Conservation (phyloP, 2,113 vertebrate species). For the Pycnonotus jocosus region DNA sequence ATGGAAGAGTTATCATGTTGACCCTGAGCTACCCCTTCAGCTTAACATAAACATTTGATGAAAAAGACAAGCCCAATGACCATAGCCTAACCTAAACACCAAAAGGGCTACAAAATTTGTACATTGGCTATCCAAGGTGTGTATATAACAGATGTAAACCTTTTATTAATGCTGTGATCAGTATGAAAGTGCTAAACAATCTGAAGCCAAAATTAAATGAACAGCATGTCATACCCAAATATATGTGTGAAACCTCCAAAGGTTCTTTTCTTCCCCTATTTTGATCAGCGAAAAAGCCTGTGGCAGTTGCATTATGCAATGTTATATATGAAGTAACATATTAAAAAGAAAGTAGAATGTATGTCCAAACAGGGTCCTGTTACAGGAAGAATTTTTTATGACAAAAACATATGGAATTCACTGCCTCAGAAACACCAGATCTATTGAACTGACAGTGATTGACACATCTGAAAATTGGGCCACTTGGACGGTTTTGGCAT, state of each 20-base stretch:
- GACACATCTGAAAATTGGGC: background rate
- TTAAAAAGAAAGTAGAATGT: background rate
- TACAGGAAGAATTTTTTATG: background rate
- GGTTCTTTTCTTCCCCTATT: background rate
- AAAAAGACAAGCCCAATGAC: background rate
- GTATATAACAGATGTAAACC: background rate
- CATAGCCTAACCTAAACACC: background rate
- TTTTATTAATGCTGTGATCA: background rate
- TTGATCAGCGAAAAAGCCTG: background rate
- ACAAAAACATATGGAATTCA: background rate
- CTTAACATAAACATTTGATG: background rate
- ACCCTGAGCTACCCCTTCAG: background rate
- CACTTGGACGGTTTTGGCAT: background rate
- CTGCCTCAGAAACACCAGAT: background rate
- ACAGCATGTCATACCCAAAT: background rate
- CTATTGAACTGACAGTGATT: background rate
- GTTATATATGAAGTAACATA: background rate
- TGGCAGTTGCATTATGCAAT: background rate
- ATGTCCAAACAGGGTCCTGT: background rate
- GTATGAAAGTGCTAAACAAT: background rate
- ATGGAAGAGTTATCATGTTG: background rate
- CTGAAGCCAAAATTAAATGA: constrained; percentile 1
- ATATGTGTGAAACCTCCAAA: background rate
- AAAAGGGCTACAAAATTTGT: background rate
- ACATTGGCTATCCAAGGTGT: background rate